Percentiles rank a stretch among this genome's conserved stretches.
Evolutionary conservation across 2,113 vertebrate species (phyloP).

Genomic region (Steatornis caripensis): DNA sequence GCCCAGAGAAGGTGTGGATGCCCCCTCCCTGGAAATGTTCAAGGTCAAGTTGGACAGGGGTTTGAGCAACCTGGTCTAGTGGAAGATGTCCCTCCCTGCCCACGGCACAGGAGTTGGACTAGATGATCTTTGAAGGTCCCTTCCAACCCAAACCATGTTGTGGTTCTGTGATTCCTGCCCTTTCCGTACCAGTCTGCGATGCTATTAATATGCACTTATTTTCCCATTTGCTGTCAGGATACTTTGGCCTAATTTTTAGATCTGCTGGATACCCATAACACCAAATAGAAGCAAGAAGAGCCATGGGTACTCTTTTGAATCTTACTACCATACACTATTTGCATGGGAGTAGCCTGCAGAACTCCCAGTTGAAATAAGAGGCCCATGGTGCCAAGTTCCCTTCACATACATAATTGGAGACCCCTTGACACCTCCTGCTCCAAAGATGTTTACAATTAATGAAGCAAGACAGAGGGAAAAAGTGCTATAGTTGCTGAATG

Average conservation of each 20-base stretch:
- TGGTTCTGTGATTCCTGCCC: not conserved
- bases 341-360: not conserved
- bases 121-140: not conserved
- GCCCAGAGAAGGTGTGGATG: not conserved
- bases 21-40: not conserved
- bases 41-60: not conserved
- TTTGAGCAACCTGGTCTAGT: not conserved
- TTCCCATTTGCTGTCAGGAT: not conserved
- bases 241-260: not conserved
- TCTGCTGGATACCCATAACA: not conserved
- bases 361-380: not conserved
- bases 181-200: not conserved
- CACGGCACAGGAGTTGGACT: not conserved
- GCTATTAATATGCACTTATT: not conserved
- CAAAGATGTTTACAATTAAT: not conserved
- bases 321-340: not conserved
- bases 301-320: not conserved
- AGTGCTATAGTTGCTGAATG: not conserved
- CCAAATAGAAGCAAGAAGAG: not conserved
- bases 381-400: not conserved
- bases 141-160: not conserved
- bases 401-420: not conserved
- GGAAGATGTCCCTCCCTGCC: not conserved
- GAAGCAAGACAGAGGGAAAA: not conserved
- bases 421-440: not conserved